Conservation (phyloP, 2,888 invertebrate species). For the Agrochola litura region DNA sequence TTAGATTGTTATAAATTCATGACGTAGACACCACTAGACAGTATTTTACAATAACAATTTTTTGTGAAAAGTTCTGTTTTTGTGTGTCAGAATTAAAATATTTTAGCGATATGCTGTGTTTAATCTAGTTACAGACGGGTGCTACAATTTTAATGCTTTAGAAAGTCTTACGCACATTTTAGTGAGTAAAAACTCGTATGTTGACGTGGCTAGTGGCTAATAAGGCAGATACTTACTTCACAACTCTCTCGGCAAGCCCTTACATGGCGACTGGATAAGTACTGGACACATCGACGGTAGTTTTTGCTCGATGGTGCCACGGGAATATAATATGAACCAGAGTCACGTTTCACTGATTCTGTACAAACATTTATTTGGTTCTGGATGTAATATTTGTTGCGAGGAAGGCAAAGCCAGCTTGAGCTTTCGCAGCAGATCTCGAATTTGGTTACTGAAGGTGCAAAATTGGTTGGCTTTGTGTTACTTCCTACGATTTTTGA, state of each 20-base stretch:
- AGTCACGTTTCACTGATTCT: constrained; percentile 49
- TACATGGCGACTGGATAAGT: constrained; percentile 54
- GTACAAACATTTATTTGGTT: constrained; percentile 37
- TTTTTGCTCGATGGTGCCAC: constrained; percentile 57
- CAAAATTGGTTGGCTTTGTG: constrained; percentile 4
- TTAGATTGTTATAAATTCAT: constrained; percentile 54
- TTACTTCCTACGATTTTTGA: neutral
- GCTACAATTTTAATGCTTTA: constrained; percentile 64
- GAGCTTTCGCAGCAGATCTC: constrained; percentile 11
- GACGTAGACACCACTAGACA: constrained; percentile 16
- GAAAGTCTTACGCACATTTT: constrained; percentile 70
- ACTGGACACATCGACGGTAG: constrained; percentile 48
- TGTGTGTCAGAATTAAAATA: constrained; percentile 39
- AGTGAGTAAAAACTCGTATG: constrained; percentile 63
- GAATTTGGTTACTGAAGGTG: neutral
- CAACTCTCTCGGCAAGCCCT: constrained; percentile 66
- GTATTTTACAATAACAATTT: constrained; percentile 24
- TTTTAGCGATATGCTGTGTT: constrained; percentile 29
- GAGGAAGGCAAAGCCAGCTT: neutral
- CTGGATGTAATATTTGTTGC: constrained; percentile 29
- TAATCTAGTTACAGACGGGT: constrained; percentile 39
- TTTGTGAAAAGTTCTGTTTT: constrained; percentile 17
- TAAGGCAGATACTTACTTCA: constrained; percentile 60
- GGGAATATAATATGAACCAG: constrained; percentile 26
- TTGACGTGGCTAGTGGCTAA: constrained; percentile 58